Evolutionary conservation across 2,888 invertebrate species (phyloP), one percentile per base, ranked within the genome.

Genomic region (Amblyjoppa fuscipennis): DNA sequence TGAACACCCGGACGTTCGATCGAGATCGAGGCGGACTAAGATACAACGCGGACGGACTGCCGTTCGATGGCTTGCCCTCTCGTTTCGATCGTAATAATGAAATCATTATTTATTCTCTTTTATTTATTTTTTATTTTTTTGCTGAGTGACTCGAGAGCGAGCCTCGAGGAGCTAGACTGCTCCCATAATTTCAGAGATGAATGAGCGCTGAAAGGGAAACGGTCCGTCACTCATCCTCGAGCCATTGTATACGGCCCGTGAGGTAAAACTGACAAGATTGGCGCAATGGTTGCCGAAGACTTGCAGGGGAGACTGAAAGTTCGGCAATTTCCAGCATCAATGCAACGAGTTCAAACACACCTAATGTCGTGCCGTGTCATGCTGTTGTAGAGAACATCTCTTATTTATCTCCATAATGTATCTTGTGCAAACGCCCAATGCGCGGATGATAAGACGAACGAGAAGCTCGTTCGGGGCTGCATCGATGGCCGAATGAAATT

Each of bases 1-100:
- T n/a, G 20, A 45, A 38, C 56, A 34, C 77, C 56, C 31, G 68
- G 59, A 45, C 56, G 38, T 16, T 45, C 75, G 53, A 75, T 71
- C 59, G 31, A 31, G 31, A 76, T 76, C 71, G 64, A 28, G 51
- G 56, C 41, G 28, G 45, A 3, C 68, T n/a, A 31, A 41, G 73
- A 25, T 13, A 64, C 20, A 73, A 73, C 70, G 25, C 51, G 25
- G 73, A 51, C 73, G n/a, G 68, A 68, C 59, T 56, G 68, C 53
- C 28, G 53, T 45, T 56, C 49, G 34, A n/a, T 78, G 70, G 59
- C 51, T 38, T n/a, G 69, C 61, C 70, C 74, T 49, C 25, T 53
- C 31, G 69, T 51, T 59, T 41, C 31, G 49, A 59, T 79, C 56
- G 66, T 49, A 76, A 76, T 80, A 76, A 84, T 68, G 71, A 69